Conservation (phyloP, 2,797 vertebrate species). For the Neoniphon sammara region DNA sequence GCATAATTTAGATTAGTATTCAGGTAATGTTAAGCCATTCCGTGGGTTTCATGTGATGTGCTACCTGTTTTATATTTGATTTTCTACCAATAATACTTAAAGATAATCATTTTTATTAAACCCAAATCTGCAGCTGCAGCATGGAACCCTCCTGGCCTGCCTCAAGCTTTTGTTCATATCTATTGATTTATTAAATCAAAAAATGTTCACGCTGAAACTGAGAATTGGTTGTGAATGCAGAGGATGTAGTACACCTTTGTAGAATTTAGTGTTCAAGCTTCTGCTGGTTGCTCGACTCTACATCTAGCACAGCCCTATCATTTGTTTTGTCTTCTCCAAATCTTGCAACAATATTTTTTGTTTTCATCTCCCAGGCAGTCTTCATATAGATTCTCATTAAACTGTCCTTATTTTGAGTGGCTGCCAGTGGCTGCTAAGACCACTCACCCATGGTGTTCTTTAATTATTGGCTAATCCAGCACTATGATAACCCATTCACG, state of each 20-base stretch:
- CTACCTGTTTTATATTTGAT: no score
- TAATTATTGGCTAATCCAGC: slow-evolving; percentile 66
- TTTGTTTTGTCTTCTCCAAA: slow-evolving; percentile 5
- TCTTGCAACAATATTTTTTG: slow-evolving; percentile 3
- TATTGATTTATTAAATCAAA: no score
- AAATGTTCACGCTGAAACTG: neutral
- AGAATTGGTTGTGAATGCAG: slow-evolving; percentile 2
- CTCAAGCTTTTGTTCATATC: no score
- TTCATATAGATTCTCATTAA: slow-evolving; percentile 36
- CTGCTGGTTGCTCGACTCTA: slow-evolving; percentile 5
- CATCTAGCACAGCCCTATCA: neutral
- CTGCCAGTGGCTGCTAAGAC: slow-evolving; percentile 61
- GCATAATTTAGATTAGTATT: neutral
- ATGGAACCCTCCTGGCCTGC: no score
- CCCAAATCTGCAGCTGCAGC: no score
- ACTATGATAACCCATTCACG: slow-evolving; percentile 55
- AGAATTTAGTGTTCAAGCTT: neutral
- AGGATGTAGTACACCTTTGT: neutral
- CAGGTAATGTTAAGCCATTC: neutral
- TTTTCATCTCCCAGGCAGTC: slow-evolving; percentile 9
- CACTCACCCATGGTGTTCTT: slow-evolving; percentile 47
- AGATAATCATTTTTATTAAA: no score
- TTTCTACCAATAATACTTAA: no score
- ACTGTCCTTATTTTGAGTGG: slow-evolving; percentile 48
- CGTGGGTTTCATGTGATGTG: no score